phyloP scores from a whole-genome alignment of 1,140 invertebrate genomes.

The Psilanteris sp. region DNA sequence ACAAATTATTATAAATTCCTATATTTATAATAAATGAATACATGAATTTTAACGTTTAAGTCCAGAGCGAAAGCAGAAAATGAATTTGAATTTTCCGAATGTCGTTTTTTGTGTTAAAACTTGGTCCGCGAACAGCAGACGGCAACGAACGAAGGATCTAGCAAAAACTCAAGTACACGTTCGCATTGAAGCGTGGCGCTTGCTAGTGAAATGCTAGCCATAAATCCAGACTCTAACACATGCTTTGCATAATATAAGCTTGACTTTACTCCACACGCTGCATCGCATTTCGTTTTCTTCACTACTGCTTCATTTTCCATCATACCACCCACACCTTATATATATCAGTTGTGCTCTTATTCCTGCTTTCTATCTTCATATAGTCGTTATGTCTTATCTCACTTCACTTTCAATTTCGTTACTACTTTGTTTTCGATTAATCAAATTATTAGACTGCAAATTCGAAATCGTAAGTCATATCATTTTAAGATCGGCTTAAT shows the following conservation, averaged over 20 bases:
- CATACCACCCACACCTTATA: conserved; percentile 34
- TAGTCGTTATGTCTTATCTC: conserved; percentile 27
- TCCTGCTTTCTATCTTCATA: conserved; percentile 27
- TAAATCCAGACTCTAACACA: conserved; percentile 77
- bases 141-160: conserved; percentile 28
- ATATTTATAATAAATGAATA: no score
- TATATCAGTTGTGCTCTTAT: conserved; percentile 15
- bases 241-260: conserved; percentile 79
- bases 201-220: conserved; percentile 74
- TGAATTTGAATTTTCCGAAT: conserved; percentile 42
- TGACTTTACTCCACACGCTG: conserved; percentile 60
- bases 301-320: conserved; percentile 40
- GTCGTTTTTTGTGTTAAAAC: conserved; percentile 35
- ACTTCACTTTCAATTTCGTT: conserved; percentile 41
- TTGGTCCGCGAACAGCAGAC: conserved; percentile 34
- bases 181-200: conserved; percentile 63
- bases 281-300: conserved; percentile 65
- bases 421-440: conserved; percentile 50
- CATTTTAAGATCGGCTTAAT: no score
- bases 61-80: conserved; percentile 14
- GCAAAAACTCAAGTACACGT: conserved; percentile 63
- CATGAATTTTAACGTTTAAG: no score
- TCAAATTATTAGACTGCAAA: no score
- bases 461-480: no score
- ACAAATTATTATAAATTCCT: no score